Conservation (phyloP, 2,797 vertebrate species). For the Tachyglossus aculeatus region DNA sequence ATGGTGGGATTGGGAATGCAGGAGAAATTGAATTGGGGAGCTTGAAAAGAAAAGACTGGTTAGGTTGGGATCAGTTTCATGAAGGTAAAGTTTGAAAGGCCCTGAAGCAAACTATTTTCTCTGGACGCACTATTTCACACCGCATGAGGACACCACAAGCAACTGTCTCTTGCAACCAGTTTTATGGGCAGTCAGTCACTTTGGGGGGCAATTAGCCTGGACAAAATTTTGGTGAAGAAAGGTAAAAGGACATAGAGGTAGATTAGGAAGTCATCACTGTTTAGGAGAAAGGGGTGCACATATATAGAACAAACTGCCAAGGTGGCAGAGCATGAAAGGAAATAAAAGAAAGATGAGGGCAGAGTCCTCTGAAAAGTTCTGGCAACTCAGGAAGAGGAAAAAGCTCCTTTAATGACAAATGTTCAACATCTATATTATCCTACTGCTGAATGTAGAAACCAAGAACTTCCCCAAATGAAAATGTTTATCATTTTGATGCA, state of each 20-base stretch:
- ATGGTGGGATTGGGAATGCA: not conserved
- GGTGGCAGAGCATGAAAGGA: too few relatives aligned
- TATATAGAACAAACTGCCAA: too few relatives aligned
- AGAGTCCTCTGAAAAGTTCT: too few relatives aligned
- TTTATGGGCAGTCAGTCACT: not conserved
- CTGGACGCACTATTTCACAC: too few relatives aligned
- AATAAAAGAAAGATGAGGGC: too few relatives aligned
- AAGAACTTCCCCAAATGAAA: not conserved
- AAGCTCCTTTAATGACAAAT: conserved; percentile 14
- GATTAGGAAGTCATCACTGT: not conserved
- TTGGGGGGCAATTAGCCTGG: too few relatives aligned
- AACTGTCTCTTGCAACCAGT: too few relatives aligned
- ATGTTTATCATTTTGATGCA: conserved; percentile 32
- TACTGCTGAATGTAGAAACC: conserved; percentile 34
- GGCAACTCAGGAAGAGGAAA: not conserved
- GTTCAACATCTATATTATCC: conserved; percentile 11
- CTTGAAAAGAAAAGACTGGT: not conserved
- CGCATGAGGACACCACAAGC: too few relatives aligned
- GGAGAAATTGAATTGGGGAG: not conserved
- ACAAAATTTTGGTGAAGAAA: too few relatives aligned
- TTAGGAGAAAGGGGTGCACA: not conserved
- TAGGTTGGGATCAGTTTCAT: not conserved
- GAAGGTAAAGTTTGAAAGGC: conserved; percentile 15
- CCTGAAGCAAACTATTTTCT: conserved; percentile 14
- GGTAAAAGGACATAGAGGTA: not conserved